Conservation (phyloP, 64 coral and sea anemone species). For the Pocillopora verrucosa region DNA sequence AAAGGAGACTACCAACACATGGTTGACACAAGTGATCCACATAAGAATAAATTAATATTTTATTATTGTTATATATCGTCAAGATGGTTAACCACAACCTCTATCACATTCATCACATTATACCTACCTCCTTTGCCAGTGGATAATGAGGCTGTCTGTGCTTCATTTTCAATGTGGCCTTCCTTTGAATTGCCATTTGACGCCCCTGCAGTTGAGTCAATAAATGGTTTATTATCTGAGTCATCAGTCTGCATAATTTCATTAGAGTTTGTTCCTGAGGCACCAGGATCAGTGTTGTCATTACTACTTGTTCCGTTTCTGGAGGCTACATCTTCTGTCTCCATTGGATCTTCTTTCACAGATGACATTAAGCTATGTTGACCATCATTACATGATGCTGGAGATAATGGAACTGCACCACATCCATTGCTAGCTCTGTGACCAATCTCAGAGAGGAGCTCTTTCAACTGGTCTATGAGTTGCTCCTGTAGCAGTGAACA, state of each 20-base stretch:
- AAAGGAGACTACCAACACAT: too few species aligned
- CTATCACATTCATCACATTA: background rate
- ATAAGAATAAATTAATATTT: too few species aligned
- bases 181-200: background rate
- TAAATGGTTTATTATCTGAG: background rate
- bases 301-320: background rate
- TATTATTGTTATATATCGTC: too few species aligned
- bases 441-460: constrained; percentile 25
- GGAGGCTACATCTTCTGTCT: background rate
- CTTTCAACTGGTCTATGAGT: background rate
- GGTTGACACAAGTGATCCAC: too few species aligned
- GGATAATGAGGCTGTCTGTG: background rate
- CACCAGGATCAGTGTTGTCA: background rate
- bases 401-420: background rate
- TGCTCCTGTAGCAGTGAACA: background rate
- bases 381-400: background rate
- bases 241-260: background rate
- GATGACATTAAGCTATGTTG: background rate
- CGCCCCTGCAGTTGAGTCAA: background rate
- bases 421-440: constrained; percentile 37
- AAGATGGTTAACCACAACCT: background rate
- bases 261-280: background rate
- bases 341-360: constrained; percentile 7
- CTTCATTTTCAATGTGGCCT: background rate
- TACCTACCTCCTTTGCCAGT: background rate